Evolutionary conservation across 1,140 invertebrate species (phyloP).

Genomic region (Philaenus spumarius): DNA sequence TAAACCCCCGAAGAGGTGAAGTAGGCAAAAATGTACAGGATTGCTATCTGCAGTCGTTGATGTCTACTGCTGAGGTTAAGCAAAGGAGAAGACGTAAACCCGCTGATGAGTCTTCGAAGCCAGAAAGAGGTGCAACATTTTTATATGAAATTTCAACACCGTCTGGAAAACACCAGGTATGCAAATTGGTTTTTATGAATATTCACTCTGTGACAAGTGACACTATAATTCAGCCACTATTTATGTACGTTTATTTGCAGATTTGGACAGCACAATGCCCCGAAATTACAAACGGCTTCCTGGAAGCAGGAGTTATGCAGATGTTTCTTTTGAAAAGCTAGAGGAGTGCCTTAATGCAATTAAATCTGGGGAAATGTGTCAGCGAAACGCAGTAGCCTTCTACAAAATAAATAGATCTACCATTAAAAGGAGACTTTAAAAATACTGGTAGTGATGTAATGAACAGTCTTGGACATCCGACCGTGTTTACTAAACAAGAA

Average conservation of each 20-base stretch:
- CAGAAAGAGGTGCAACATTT: too few relatives aligned
- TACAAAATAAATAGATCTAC: constrained; percentile 17
- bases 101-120: too few relatives aligned
- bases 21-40: too few relatives aligned
- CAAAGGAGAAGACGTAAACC: too few relatives aligned
- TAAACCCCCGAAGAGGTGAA: too few relatives aligned
- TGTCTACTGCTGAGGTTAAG: too few relatives aligned
- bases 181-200: too few relatives aligned
- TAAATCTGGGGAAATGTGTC: constrained; percentile 12
- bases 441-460: neutral
- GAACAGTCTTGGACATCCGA: constrained; percentile 12
- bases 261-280: neutral
- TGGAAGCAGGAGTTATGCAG: constrained; percentile 19
- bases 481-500: constrained; percentile 10
- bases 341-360: constrained; percentile 14
- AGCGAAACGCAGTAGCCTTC: constrained; percentile 12
- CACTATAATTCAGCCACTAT: too few relatives aligned
- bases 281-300: constrained; percentile 11
- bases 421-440: constrained; percentile 16
- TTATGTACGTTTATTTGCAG: neutral
- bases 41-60: too few relatives aligned
- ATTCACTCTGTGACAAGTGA: too few relatives aligned
- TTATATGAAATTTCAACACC: too few relatives aligned
- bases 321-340: constrained; percentile 16
- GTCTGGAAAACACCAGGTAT: too few relatives aligned